phyloP scores from a whole-genome alignment of 1,140 invertebrate species.

The Copidosoma floridanum region DNA sequence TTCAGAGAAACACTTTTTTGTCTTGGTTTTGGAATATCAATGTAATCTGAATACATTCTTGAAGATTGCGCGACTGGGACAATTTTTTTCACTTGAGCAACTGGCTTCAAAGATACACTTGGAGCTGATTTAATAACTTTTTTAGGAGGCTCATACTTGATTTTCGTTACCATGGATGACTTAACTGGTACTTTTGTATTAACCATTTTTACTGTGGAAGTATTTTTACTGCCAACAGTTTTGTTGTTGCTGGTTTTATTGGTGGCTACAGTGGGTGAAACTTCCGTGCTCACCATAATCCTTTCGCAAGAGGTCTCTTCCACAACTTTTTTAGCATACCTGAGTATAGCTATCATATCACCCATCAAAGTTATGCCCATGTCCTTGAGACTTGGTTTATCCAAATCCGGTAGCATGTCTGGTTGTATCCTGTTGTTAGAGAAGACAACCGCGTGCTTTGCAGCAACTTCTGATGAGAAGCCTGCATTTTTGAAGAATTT shows the following conservation, averaged over 20 bases:
- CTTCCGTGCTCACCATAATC: constrained; percentile 50
- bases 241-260: constrained; percentile 26
- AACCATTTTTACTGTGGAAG: constrained; percentile 36
- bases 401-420: constrained; percentile 73
- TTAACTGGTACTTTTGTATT: constrained; percentile 25
- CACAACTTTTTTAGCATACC: constrained; percentile 70
- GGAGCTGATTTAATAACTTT: constrained; percentile 34
- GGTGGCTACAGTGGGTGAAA: constrained; percentile 19
- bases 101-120: constrained; percentile 22
- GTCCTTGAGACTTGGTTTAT: constrained; percentile 71
- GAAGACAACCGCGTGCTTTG: constrained; percentile 72
- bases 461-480: constrained; percentile 65
- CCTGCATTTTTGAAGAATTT: constrained; percentile 72
- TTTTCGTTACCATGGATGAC: constrained; percentile 26
- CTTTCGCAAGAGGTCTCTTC: constrained; percentile 59
- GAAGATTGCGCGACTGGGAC: constrained; percentile 25
- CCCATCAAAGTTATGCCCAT: constrained; percentile 76
- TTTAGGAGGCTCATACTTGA: constrained; percentile 12
- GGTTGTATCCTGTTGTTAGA: constrained; percentile 73
- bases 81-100: constrained; percentile 30
- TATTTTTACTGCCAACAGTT: no score
- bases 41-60: constrained; percentile 24
- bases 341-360: constrained; percentile 74
- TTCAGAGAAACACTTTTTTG: constrained; percentile 29
- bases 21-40: constrained; percentile 26